Base-by-base conservation (phyloP, 1,140 invertebrate genomes). In the Trissolcus basalis region DNA sequence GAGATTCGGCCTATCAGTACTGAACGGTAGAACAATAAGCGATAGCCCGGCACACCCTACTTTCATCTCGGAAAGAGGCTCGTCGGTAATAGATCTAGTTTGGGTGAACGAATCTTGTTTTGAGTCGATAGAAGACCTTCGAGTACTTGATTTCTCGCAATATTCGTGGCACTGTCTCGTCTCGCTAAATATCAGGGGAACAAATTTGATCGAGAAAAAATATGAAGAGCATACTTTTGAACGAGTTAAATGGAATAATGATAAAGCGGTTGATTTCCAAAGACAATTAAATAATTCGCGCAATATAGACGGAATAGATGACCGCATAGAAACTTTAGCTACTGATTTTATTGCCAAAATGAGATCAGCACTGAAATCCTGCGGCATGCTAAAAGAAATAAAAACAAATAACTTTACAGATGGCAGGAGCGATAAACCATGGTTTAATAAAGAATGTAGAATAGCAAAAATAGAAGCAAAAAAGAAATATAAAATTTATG, bases 391-490 rank as follows among this genome's bases (percentile, higher is more conserved):
- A 1, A 45, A 45, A 13, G 14, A 45, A 14, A 3, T 13, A 3
- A 45, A 8, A 15, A 15, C 13, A 12, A 45, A 45, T 8, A 45
- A 45, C 8, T 12, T 45, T 7, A 3, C 13, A 12, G 12, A 45
- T 13, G 43, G 6, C n/a, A 45, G 7, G 13, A 45, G 8, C 1
- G 6, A 7, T 45, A 45, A 45, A 8, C 43, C 43, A 3, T 45
- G 43, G 43, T 45, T 45, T 13, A 13, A 45, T 15, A n/a, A 45
- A 15, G 8, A 45, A 45, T 45, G 43, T 13, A 45, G 12, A 15
- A 5, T 12, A 10, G 43, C 43, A 15, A 45, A 45, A 8, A 45
- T 2, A 8, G 12, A 1, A 45, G 43, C 14, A 8, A 45, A 13
- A 14, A 13, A 45, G 4, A 45, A 45, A 13, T 45, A 45, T 15